Evolutionary conservation across 2,113 vertebrate species (phyloP).

Genomic region (Rhea americana): DNA sequence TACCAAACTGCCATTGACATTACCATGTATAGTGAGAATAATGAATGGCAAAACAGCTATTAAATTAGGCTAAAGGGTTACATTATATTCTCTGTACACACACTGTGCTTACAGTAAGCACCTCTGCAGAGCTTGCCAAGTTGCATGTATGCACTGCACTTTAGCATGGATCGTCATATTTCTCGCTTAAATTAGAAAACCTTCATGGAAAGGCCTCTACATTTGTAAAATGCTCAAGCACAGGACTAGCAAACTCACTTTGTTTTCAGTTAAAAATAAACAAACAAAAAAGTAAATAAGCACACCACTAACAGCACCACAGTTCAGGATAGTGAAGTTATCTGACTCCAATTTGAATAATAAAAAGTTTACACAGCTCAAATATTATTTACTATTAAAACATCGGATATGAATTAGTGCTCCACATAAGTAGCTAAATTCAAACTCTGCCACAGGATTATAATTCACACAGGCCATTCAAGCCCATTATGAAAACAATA

Average conservation of each 20-base stretch:
- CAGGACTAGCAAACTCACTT: background rate
- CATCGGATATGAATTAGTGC: background rate
- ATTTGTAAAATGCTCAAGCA: background rate
- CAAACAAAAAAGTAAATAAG: too few relatives aligned
- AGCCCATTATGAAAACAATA: background rate
- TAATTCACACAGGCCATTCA: background rate
- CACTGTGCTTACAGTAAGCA: background rate
- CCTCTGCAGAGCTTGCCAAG: background rate
- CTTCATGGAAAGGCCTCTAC: background rate
- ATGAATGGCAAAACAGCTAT: background rate
- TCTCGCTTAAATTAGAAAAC: background rate
- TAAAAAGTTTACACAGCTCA: background rate
- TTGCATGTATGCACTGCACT: background rate
- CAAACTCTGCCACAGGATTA: background rate
- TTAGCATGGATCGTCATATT: background rate
- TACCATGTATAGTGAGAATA: accelerated
- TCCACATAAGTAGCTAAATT: background rate
- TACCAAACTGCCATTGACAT: background rate
- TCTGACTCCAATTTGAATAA: background rate
- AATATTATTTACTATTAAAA: background rate
- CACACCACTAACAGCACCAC: background rate
- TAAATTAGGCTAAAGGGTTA: background rate
- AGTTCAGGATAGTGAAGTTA: background rate
- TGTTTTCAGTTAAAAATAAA: too few relatives aligned
- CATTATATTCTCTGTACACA: background rate